Percentiles rank a stretch among this genome's conserved stretches.
phyloP scores from a whole-genome alignment of 2,888 invertebrate species.

The Cynaeus angustus region DNA sequence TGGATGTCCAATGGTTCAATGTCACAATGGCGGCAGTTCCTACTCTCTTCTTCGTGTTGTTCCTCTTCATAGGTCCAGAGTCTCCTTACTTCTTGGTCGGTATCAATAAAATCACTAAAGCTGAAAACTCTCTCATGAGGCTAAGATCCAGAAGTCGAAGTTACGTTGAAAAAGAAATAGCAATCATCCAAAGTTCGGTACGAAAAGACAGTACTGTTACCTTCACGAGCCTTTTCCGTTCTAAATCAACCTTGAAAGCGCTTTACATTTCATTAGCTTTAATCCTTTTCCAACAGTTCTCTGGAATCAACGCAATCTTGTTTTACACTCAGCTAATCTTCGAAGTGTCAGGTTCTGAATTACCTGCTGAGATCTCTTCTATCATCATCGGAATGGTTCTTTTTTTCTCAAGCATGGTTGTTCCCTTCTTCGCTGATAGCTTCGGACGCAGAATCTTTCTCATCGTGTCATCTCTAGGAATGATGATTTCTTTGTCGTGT shows the following conservation, averaged over 20 bases:
- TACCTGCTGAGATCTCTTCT: conserved; percentile 79
- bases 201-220: conserved; percentile 56
- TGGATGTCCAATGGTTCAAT: conserved; percentile 77
- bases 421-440: conserved; percentile 84
- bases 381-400: conserved; percentile 86
- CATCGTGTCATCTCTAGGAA: conserved; percentile 79
- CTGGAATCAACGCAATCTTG: conserved; percentile 85
- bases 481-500: conserved; percentile 77
- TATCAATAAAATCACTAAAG: conserved; percentile 76
- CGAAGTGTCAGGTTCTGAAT: conserved; percentile 76
- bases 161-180: conserved; percentile 77
- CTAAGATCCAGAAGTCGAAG: conserved; percentile 79
- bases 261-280: conserved; percentile 78
- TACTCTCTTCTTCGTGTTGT: conserved; percentile 71
- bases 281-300: conserved; percentile 82
- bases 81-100: conserved; percentile 81
- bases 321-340: conserved; percentile 85
- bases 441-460: conserved; percentile 83
- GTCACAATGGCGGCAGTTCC: conserved; percentile 76
- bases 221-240: conserved; percentile 76
- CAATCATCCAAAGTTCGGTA: conserved; percentile 68
- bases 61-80: conserved; percentile 85
- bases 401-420: conserved; percentile 79
- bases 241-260: conserved; percentile 81
- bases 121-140: conserved; percentile 77